phyloP scores from a whole-genome alignment of 2,888 invertebrate species.

The Rhagonycha lutea region DNA sequence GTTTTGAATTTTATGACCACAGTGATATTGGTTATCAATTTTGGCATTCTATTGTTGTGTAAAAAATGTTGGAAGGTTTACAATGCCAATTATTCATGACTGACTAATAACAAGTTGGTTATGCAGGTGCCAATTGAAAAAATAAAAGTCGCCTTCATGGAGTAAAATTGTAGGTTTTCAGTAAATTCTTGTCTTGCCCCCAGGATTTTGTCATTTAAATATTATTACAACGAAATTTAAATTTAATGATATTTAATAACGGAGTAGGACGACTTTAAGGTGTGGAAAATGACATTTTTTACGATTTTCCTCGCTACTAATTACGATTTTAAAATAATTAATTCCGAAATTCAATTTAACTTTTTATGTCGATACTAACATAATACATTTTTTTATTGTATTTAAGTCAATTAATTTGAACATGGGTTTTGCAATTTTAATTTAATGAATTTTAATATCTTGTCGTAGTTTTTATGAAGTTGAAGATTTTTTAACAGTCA shows the following conservation, averaged over 20 bases:
- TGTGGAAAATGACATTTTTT: not conserved
- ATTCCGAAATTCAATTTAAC: not conserved
- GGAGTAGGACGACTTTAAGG: not conserved
- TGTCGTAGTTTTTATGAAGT: not conserved
- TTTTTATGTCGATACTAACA: not conserved
- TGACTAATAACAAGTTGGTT: not conserved
- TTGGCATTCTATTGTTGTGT: not conserved
- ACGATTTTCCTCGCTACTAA: not conserved
- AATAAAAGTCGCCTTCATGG: not conserved
- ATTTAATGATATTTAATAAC: conserved; percentile 6
- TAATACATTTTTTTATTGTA: conserved; percentile 2
- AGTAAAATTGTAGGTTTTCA: not conserved
- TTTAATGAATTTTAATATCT: conserved; percentile 4
- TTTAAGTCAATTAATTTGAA: conserved; percentile 5
- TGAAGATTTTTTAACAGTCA: not conserved
- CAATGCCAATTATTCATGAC: not conserved
- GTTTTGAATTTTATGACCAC: not conserved
- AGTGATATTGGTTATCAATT: not conserved
- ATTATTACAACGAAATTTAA: not conserved
- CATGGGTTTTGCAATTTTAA: conserved; percentile 1
- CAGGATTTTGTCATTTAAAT: not conserved
- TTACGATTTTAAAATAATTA: not conserved
- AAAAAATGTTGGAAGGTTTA: not conserved
- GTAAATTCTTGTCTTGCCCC: not conserved
- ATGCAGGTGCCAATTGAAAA: not conserved